A percentile compares a stretch with the other conserved stretches of the same genome.
These are phyloP conservation scores for Sminthurides bifidus DNA, from an alignment of 1,140 invertebrate genomes.

Conservation along the genomic window DNA sequence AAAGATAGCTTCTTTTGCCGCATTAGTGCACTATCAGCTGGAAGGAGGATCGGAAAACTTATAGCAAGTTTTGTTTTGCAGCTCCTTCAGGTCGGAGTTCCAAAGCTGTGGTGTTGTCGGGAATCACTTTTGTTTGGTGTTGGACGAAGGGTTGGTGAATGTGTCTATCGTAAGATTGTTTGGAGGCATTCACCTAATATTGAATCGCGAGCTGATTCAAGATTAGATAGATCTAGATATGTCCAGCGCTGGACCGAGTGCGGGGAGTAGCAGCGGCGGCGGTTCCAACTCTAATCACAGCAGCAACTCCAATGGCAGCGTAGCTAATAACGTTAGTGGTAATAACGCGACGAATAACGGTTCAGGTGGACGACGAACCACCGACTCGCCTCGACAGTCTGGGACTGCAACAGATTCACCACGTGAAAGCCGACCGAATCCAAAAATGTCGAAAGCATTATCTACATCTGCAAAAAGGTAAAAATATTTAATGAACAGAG, in stretches of 20 bases:
- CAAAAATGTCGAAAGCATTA: constrained; percentile 87
- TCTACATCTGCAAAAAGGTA: constrained; percentile 80
- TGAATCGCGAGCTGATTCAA: too few species aligned
- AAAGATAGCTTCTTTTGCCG: too few species aligned
- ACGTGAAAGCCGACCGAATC: constrained; percentile 70
- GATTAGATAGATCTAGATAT: too few species aligned
- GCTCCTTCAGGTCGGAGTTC: too few species aligned
- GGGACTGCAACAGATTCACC: constrained; percentile 14
- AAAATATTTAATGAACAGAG: background rate
- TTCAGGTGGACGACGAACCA: constrained; percentile 39
- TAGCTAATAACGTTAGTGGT: constrained; percentile 40
- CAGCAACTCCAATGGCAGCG: constrained; percentile 20
- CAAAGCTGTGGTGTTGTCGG: too few species aligned
- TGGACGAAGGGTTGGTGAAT: background rate
- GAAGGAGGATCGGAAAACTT: too few species aligned
- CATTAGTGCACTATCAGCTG: too few species aligned
- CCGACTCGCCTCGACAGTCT: constrained; percentile 30
- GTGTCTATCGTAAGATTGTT: too few species aligned
- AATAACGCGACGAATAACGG: constrained; percentile 42
- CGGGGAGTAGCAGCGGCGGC: constrained; percentile 8
- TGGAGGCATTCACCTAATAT: too few species aligned
- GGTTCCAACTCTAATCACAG: constrained; percentile 3
- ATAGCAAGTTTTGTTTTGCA: too few species aligned
- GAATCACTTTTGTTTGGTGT: background rate
- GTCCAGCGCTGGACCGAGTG: constrained; percentile 8